phyloP scores from a whole-genome alignment of 1,140 invertebrate species.

The Galendromus occidentalis region DNA sequence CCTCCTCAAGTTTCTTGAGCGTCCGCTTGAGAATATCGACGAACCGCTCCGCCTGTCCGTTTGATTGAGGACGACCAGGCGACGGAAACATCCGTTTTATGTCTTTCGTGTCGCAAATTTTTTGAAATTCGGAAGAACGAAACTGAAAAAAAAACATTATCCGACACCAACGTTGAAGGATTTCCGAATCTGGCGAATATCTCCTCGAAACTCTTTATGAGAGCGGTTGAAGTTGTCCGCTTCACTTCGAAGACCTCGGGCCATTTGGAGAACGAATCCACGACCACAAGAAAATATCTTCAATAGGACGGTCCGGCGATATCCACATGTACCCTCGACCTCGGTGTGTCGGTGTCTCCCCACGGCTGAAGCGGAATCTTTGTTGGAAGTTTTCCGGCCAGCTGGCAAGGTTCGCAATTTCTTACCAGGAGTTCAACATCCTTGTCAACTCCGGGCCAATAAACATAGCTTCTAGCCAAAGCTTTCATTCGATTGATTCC shows the following conservation, averaged over 20 bases:
- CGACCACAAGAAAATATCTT: constrained; percentile 25
- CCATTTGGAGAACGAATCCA: constrained; percentile 32
- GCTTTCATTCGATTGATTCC: constrained; percentile 25
- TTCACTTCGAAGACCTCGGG: constrained; percentile 28
- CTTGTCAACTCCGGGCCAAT: constrained; percentile 25
- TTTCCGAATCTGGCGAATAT: constrained; percentile 20
- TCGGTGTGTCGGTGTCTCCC: constrained; percentile 20
- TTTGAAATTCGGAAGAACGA: constrained; percentile 22
- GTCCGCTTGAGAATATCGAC: constrained; percentile 19
- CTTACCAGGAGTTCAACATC: too few relatives aligned
- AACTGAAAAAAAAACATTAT: too few relatives aligned
- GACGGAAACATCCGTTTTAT: constrained; percentile 19
- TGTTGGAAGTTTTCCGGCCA: too few relatives aligned
- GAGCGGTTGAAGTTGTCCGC: neutral
- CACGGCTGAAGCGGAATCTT: constrained; percentile 17
- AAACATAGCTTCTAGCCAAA: constrained; percentile 22
- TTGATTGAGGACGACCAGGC: constrained; percentile 24
- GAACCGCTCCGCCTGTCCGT: constrained; percentile 24
- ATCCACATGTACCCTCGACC: constrained; percentile 27
- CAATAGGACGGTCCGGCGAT: constrained; percentile 27
- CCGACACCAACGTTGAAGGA: constrained; percentile 22
- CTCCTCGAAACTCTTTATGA: constrained; percentile 12
- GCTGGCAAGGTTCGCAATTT: too few relatives aligned
- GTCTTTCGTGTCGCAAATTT: constrained; percentile 19
- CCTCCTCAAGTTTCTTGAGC: too few relatives aligned